Evolutionary conservation across 2,888 invertebrate species (phyloP).

Genomic region (Pegoplata infirma): DNA sequence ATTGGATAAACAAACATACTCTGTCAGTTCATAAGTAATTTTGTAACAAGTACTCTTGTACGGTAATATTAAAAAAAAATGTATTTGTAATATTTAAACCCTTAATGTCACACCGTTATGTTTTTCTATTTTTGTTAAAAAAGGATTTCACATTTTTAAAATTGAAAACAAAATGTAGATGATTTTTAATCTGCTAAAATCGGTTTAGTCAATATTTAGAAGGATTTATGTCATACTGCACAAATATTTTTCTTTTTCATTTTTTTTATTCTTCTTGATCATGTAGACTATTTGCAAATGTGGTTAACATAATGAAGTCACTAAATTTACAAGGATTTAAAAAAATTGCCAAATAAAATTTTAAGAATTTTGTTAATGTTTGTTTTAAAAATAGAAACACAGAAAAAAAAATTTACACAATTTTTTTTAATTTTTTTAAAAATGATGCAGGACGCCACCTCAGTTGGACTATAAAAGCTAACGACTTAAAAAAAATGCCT

Average conservation of each 20-base stretch:
- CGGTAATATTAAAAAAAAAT: constrained; percentile 30
- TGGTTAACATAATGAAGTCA: constrained; percentile 62
- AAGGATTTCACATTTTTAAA: constrained; percentile 64
- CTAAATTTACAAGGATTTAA: constrained; percentile 55
- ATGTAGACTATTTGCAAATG: constrained; percentile 53
- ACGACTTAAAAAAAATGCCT: too few relatives aligned
- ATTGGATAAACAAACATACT: constrained; percentile 76
- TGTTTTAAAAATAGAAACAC: too few relatives aligned
- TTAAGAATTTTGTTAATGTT: too few relatives aligned
- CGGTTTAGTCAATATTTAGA: constrained; percentile 78
- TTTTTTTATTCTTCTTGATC: constrained; percentile 1
- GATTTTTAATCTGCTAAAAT: constrained; percentile 77
- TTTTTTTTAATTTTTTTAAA: too few relatives aligned
- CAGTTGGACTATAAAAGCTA: too few relatives aligned
- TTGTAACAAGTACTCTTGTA: constrained; percentile 34
- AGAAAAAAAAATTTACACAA: too few relatives aligned
- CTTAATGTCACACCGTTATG: constrained; percentile 65
- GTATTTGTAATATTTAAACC: constrained; percentile 49
- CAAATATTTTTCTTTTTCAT: constrained; percentile 57
- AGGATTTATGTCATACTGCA: constrained; percentile 76
- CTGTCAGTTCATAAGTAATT: constrained; percentile 24
- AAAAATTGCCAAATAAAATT: not conserved
- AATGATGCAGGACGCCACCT: too few relatives aligned
- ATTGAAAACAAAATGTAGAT: constrained; percentile 64
- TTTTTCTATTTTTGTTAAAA: too few relatives aligned